Evolutionary conservation across 2,888 invertebrate species (phyloP).

Genomic region (Cerastis rubricosa): DNA sequence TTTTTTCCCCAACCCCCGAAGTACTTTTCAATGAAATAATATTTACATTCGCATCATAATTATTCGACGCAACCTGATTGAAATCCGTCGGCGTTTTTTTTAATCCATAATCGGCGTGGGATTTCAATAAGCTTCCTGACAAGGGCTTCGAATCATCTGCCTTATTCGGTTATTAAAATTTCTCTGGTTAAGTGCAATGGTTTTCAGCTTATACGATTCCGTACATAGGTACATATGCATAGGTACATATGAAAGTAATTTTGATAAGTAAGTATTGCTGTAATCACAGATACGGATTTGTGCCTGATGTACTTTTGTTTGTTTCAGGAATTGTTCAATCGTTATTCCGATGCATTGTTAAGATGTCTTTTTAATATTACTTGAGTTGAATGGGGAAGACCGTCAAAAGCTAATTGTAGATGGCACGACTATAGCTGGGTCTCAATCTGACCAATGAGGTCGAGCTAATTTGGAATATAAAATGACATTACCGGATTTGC

Average conservation of each 20-base stretch:
- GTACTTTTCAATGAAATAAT: slow-evolving; percentile 62
- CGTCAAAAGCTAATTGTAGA: no score
- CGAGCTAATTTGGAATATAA: no score
- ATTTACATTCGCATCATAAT: slow-evolving; percentile 73
- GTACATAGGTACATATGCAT: no score
- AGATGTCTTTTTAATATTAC: background rate
- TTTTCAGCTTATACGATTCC: slow-evolving; percentile 19
- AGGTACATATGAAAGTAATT: no score
- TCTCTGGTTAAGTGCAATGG: slow-evolving; percentile 56
- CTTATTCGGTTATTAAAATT: slow-evolving; percentile 74
- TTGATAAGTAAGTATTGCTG: no score
- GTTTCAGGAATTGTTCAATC: background rate
- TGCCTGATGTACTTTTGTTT: background rate
- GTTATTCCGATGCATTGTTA: background rate
- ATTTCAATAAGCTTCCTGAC: slow-evolving; percentile 87
- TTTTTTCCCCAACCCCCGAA: slow-evolving; percentile 28
- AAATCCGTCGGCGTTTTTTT: slow-evolving; percentile 79
- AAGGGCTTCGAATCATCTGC: slow-evolving; percentile 82
- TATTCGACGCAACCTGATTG: slow-evolving; percentile 76
- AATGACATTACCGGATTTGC: no score
- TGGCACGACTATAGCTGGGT: no score
- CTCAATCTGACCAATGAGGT: no score
- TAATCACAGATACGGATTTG: no score
- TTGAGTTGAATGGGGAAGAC: background rate
- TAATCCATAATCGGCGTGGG: slow-evolving; percentile 86